These are phyloP conservation scores for Pycnonotus jocosus DNA, from an alignment of 2,113 vertebrate species.

Conservation along the genomic window DNA sequence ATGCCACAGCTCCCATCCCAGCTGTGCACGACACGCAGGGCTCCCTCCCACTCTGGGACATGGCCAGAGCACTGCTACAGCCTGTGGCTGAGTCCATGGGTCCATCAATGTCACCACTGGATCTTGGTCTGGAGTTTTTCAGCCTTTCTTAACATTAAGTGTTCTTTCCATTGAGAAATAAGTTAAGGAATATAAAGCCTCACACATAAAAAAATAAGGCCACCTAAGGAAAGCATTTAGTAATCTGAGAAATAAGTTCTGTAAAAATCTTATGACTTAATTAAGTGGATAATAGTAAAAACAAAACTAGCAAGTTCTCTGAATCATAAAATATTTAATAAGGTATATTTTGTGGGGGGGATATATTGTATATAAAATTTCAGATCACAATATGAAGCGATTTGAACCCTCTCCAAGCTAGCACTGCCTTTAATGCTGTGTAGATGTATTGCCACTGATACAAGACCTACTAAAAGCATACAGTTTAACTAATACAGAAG, in stretches of 20 bases:
- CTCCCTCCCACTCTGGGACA: accelerated
- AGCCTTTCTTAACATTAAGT: neutral
- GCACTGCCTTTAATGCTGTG: conserved; percentile 76
- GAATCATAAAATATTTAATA: conserved; percentile 99
- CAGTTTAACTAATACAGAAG: conserved; percentile 83
- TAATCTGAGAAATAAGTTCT: neutral
- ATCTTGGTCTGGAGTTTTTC: neutral
- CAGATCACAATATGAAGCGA: conserved; percentile 95
- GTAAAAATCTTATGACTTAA: neutral
- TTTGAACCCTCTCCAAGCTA: conserved; percentile 84
- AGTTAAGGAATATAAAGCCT: neutral
- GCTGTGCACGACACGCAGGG: neutral
- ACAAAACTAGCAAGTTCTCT: conserved; percentile 65
- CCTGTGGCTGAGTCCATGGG: accelerated
- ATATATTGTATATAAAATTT: conserved; percentile 99
- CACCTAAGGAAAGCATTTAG: neutral
- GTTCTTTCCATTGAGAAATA: neutral
- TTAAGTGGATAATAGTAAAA: conserved; percentile 22
- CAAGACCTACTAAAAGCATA: conserved; percentile 87
- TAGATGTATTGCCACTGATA: conserved; percentile 82
- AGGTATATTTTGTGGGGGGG: conserved; percentile 79
- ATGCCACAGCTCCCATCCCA: neutral
- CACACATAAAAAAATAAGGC: neutral
- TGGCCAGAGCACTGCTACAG: neutral
- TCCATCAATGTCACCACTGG: accelerated